These are phyloP conservation scores for Callorhinus ursinus DNA, from an alignment of 2,113 vertebrate species.

Conservation along the genomic window DNA sequence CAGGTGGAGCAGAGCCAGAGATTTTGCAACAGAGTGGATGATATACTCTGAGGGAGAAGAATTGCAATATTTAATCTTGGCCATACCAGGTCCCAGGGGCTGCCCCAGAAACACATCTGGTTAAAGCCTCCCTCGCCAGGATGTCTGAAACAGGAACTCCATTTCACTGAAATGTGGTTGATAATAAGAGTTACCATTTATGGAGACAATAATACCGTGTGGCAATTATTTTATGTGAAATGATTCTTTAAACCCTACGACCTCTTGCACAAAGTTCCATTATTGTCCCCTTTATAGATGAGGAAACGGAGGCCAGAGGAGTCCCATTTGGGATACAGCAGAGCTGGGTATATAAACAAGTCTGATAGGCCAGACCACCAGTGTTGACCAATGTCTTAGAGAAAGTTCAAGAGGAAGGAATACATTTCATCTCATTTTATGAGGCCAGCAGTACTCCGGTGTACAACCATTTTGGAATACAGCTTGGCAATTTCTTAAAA, in stretches of 20 bases:
- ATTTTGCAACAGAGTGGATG: background rate
- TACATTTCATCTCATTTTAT: background rate
- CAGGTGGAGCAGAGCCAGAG: background rate
- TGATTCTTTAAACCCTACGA: background rate
- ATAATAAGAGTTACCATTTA: background rate
- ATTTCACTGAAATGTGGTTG: background rate
- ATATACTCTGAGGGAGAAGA: constrained; percentile 29
- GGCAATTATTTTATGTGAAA: background rate
- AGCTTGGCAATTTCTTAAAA: background rate
- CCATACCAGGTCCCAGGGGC: background rate
- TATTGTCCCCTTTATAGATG: background rate
- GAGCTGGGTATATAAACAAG: background rate
- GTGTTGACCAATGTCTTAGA: background rate
- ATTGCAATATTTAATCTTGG: constrained; percentile 4
- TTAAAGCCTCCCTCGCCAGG: background rate
- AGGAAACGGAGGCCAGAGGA: background rate
- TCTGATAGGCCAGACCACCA: background rate
- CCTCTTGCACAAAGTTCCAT: background rate
- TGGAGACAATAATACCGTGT: background rate
- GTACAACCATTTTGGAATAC: background rate
- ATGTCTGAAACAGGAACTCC: background rate
- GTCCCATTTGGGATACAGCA: background rate
- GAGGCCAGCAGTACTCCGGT: background rate
- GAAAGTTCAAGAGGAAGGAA: background rate
- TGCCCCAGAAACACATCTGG: background rate